Evolutionary conservation across 2,888 invertebrate species (phyloP).

Genomic region (Patella caerulea): DNA sequence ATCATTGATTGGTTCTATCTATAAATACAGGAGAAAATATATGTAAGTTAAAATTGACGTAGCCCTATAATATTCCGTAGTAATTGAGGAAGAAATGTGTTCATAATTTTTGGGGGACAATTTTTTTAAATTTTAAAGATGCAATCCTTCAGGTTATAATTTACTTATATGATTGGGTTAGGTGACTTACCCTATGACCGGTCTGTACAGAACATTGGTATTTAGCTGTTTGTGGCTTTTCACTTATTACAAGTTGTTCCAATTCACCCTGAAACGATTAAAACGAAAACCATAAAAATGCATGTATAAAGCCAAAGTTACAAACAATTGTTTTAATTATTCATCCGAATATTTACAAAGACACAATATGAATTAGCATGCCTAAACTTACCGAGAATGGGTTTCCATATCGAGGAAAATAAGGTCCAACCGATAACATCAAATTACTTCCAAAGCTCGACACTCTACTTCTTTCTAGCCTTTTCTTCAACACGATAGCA

Average conservation of each 20-base stretch:
- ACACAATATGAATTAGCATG: too few relatives aligned
- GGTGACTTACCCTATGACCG: slow-evolving; percentile 32
- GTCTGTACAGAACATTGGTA: slow-evolving; percentile 50
- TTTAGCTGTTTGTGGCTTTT: slow-evolving; percentile 47
- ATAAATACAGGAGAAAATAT: not conserved
- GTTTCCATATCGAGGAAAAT: slow-evolving; percentile 51
- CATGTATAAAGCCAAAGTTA: too few relatives aligned
- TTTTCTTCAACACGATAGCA: slow-evolving; percentile 40
- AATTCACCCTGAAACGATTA: slow-evolving; percentile 49
- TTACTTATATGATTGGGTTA: not conserved
- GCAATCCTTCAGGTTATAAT: too few relatives aligned
- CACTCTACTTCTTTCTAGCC: slow-evolving; percentile 34
- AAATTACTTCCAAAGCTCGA: slow-evolving; percentile 38
- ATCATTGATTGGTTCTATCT: slow-evolving; percentile 29
- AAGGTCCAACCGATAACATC: slow-evolving; percentile 58
- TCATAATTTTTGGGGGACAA: too few relatives aligned
- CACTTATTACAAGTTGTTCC: slow-evolving; percentile 53
- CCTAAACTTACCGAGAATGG: slow-evolving; percentile 52
- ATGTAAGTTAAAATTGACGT: not conserved
- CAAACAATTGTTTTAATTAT: too few relatives aligned
- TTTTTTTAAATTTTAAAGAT: too few relatives aligned
- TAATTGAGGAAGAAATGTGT: too few relatives aligned
- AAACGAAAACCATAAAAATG: too few relatives aligned
- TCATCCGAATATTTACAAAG: too few relatives aligned
- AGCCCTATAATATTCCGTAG: too few relatives aligned